Base-by-base conservation (phyloP, 1,140 invertebrate species). In the Phymastichus coffea region DNA sequence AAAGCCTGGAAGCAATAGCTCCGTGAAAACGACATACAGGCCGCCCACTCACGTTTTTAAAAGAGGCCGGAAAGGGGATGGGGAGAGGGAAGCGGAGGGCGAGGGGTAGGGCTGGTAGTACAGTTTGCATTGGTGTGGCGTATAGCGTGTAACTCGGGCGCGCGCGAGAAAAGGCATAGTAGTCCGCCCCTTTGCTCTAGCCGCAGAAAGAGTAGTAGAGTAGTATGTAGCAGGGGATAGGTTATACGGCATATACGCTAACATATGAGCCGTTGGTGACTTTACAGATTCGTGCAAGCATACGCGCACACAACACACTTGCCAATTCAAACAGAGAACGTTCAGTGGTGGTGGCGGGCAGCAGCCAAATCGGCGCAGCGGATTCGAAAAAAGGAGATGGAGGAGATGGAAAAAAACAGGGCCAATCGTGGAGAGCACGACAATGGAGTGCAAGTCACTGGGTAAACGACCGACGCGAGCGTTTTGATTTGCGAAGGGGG, bases 371-470 rank as follows among this genome's bases (percentile, higher is more conserved):
- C 25, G 22, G 26, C 8, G 33, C 4, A 15, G 48, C 25, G 51
- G 47, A n/a, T 19, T 6, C 57, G 40, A 44, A 19, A 22, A n/a
- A 26, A 43, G 52, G 57, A 19, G 41, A 61, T 28, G 10, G 37
- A 51, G 37, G 37, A 17, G 63, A 61, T 65, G 62, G 64, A 65
- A 64, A 70, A 70, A 46, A 46, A 58, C 65, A 55, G 63, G 35
- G 66, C 60, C 58, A 65, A 54, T 55, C 60, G 66, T 63, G 66
- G 53, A 59, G 63, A 40, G 70, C 68, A 72, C 4, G 9, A 79
- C 74, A 75, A 78, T 77, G 73, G 76, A 73, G 59, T 78, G 77
- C 76, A 80, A 80, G 78, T 80, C 78, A 80, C 69, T 78, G 75
- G 74, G 75, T 80, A 78, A 80, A 79, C 78, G 76, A 80, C 72